phyloP scores from a whole-genome alignment of 2,888 invertebrate species.

The Cheilosia variabilis region DNA sequence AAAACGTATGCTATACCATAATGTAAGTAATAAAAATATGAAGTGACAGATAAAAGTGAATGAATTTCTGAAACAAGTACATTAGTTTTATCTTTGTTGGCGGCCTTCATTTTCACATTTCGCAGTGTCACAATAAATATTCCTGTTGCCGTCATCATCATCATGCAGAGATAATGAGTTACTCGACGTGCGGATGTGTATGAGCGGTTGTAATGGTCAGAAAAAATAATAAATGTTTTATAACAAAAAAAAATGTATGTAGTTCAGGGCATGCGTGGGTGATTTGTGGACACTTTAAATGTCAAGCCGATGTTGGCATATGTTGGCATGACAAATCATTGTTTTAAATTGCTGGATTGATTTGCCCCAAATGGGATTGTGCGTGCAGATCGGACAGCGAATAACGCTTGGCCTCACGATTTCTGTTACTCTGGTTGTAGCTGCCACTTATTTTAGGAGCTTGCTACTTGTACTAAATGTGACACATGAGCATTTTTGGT shows the following conservation, averaged over 20 bases:
- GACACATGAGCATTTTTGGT: too few relatives aligned
- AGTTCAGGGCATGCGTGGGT: slow-evolving; percentile 19
- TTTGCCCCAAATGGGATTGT: neutral
- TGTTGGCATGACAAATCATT: slow-evolving; percentile 18
- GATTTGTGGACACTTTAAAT: slow-evolving; percentile 46
- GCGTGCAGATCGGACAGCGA: neutral
- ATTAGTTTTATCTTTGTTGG: slow-evolving; percentile 76
- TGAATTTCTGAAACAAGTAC: slow-evolving; percentile 74
- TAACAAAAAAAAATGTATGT: slow-evolving; percentile 30
- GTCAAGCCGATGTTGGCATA: slow-evolving; percentile 23
- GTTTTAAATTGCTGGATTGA: slow-evolving; percentile 8
- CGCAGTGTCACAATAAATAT: slow-evolving; percentile 71
- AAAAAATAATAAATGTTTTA: slow-evolving; percentile 21
- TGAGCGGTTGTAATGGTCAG: slow-evolving; percentile 13
- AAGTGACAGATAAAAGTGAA: slow-evolving; percentile 65
- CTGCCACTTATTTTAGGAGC: neutral
- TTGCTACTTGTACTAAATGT: too few relatives aligned
- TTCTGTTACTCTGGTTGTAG: neutral
- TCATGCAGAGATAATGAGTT: slow-evolving; percentile 64
- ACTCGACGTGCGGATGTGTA: slow-evolving; percentile 55
- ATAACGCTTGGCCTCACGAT: too few relatives aligned
- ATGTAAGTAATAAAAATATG: slow-evolving; percentile 43
- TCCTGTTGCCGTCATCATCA: slow-evolving; percentile 44
- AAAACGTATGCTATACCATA: slow-evolving; percentile 1
- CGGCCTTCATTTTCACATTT: slow-evolving; percentile 72